Conservation (phyloP, 2,113 vertebrate species). For the Barnardius zonarius region DNA sequence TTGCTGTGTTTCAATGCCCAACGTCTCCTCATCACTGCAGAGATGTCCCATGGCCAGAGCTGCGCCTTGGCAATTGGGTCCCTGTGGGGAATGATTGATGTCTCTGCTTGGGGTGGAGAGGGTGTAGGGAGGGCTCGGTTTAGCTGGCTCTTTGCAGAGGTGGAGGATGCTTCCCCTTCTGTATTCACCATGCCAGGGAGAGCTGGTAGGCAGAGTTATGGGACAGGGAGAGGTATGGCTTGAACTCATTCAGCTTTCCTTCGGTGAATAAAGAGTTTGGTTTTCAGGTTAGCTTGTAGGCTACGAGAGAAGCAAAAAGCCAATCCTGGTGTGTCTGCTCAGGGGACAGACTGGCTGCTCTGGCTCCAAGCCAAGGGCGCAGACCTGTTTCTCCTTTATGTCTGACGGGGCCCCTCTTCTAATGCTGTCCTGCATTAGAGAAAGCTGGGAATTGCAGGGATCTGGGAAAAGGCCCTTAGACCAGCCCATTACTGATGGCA, state of each 20-base stretch:
- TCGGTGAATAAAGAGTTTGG: not conserved
- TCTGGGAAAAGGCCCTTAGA: not conserved
- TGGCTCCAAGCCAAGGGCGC: not conserved
- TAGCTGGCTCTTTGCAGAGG: not conserved
- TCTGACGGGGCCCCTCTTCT: not conserved
- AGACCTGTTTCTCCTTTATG: not conserved
- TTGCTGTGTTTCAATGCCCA: constrained; percentile 8
- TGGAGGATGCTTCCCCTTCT: constrained; percentile 46
- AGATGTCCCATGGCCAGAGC: not conserved
- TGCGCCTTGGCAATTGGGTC: constrained; percentile 22
- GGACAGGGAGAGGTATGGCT: not conserved
- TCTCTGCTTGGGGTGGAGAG: not conserved
- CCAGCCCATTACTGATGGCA: not conserved
- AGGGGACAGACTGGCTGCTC: not conserved
- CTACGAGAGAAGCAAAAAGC: not conserved
- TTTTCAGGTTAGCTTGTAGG: not conserved
- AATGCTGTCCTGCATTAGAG: not conserved
- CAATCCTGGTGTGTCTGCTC: accelerated
- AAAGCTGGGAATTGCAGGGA: not conserved
- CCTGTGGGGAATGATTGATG: constrained; percentile 70
- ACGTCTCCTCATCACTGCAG: not conserved
- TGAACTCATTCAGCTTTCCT: constrained; percentile 19
- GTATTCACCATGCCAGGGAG: not conserved
- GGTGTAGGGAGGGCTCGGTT: not conserved
- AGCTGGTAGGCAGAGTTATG: constrained; percentile 39